Conservation (phyloP, 1,140 invertebrate genomes). For the Calliopsis andreniformis region DNA sequence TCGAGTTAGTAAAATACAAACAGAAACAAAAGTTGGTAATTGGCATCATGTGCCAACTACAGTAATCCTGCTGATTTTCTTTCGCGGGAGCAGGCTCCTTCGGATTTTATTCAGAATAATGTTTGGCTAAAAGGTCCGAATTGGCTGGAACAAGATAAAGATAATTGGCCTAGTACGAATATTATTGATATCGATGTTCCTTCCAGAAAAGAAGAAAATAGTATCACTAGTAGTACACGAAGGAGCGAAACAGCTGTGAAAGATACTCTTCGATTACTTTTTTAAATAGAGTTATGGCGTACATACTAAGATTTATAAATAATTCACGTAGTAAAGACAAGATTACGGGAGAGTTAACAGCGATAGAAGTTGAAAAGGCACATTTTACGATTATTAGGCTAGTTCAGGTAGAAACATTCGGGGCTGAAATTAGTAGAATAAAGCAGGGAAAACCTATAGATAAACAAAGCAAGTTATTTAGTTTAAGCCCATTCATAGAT, state of each 20-base stretch:
- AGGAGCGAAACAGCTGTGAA: background rate
- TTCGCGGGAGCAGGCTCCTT: no score
- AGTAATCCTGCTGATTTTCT: background rate
- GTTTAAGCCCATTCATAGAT: constrained; percentile 18
- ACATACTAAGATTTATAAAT: background rate
- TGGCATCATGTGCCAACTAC: background rate
- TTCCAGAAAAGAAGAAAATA: background rate
- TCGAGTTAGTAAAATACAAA: background rate
- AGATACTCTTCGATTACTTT: background rate
- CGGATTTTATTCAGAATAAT: no score
- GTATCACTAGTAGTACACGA: background rate
- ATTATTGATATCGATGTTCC: background rate
- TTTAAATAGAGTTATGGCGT: background rate
- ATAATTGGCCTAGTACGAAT: background rate
- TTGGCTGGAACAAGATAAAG: no score
- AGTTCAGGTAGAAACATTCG: background rate
- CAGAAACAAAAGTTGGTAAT: background rate
- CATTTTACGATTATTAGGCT: background rate
- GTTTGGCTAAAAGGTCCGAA: no score
- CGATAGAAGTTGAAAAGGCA: background rate
- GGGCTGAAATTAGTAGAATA: background rate
- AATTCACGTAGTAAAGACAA: background rate
- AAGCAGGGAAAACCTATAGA: background rate
- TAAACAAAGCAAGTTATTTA: background rate
- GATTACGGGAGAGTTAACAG: background rate